Evolutionary conservation across 1,140 invertebrate species (phyloP), one percentile per base, ranked within the genome.

Genomic region (Drosophila arawakana): DNA sequence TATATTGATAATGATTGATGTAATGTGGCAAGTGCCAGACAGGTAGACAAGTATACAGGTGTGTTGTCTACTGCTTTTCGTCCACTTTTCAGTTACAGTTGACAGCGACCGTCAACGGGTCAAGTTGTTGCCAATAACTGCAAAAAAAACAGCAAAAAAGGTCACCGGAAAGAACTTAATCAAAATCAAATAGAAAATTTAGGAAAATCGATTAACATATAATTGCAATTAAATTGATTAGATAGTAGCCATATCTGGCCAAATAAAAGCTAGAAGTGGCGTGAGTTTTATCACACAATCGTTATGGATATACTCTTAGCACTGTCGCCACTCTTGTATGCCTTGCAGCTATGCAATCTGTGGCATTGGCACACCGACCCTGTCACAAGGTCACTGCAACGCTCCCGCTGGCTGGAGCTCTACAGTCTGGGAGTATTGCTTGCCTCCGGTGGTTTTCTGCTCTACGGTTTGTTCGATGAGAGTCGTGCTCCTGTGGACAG

Each of bases 1-100:
- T 54, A 65, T 68, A 68, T 63, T 84, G 82, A 78, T 81, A 68
- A 78, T 84, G 81, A 84, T 84, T 77, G 78, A 84, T 84, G 62
- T 44, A 18, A 39, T 57, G 54, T 57, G 54, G 49, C 47, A 37
- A n/a, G 50, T 54, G n/a, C 2, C 50, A 35, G 25, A 35, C 50
- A 54, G 6, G 3, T 2, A 30, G 25, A 30, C 18, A 49, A 8
- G 25, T 18, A 49, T 0, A 21, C 11, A 41, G 25, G 25, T 30
- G 25, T 30, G 25, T 30, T 30, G 25, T 30, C 25, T 43, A 11
- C 11, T 1, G 9, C 11, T 43, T 13, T 30, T 30, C 4, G 41
- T 13, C n/a, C 13, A 11, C 37, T 43, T 43, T 11, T 0, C 50
- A 25, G 11, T 13, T 11, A 43, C 41, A 43, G 41, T 43, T 43